These are phyloP conservation scores for Ophthalmotilapia sp. DNA, from an alignment of 2,113 vertebrate species.

Conservation along the genomic window DNA sequence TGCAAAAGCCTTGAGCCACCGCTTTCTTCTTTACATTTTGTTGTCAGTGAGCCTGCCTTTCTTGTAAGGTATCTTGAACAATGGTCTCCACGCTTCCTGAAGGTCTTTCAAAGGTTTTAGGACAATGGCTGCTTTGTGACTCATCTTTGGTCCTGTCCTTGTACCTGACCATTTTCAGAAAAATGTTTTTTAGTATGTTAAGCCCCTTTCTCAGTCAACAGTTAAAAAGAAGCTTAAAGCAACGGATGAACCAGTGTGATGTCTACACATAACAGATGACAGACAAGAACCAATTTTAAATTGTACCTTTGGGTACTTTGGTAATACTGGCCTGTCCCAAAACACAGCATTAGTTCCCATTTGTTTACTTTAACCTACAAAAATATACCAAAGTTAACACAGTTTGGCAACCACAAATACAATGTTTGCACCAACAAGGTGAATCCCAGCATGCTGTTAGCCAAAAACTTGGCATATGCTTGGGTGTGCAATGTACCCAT, in stretches of 20 bases:
- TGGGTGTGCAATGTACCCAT: background rate
- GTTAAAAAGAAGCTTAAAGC: background rate
- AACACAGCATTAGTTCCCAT: background rate
- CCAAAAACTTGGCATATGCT: background rate
- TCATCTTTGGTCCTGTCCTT: background rate
- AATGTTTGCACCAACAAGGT: background rate
- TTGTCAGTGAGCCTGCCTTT: background rate
- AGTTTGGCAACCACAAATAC: background rate
- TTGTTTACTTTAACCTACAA: background rate
- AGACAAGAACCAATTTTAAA: background rate
- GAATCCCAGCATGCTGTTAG: background rate
- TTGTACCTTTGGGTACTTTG: background rate
- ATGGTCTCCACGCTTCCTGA: background rate
- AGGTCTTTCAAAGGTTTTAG: background rate
- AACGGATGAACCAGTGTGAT: background rate
- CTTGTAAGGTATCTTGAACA: background rate
- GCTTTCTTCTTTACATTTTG: background rate
- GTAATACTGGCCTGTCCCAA: background rate
- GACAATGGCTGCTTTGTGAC: background rate
- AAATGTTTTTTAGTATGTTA: background rate
- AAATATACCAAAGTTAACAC: background rate
- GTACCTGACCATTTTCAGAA: background rate
- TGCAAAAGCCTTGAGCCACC: background rate
- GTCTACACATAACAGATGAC: background rate
- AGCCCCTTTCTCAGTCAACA: background rate